Base-by-base conservation (phyloP, 2,888 invertebrate genomes). In the Diaphora mendica region DNA sequence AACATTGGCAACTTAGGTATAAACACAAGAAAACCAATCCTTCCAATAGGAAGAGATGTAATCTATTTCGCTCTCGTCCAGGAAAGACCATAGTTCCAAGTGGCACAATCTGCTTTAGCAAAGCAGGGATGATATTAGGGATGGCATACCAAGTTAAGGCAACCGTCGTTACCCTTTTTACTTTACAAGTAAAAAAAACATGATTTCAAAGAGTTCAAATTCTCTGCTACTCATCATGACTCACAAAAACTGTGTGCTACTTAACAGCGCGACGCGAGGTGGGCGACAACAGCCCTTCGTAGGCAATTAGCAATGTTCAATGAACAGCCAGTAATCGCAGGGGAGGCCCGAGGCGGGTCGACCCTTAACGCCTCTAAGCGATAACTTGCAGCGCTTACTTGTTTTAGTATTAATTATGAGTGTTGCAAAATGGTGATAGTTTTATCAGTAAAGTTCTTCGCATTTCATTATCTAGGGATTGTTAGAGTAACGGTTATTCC, bases 281-380 rank as follows among this genome's bases (percentile, higher is more conserved):
- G 74, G 69, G 75, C 69, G 75, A 69, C 68, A 44, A 42, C 72
- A 64, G 35, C 70, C 71, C 71, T 68, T 72, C 71, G 82, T 83
- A 78, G 84, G 83, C 90, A 90, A 90, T 90, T 90, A 88, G 82
- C 77, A 76, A 85, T 84, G 89, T 85, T 90, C 89, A 90, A 86
- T 88, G 90, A 87, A 81, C 73, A 74, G 26, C 66, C 75, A 77
- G 80, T 86, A 86, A 87, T 85, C 85, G 85, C 71, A 59, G 75
- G 85, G 85, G 85, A 72, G 69, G 74, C 69, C 44, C 82, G 76
- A 82, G 85, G 81, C 79, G 83, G 82, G 79, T 64, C 83, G 72
- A 77, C 86, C 86, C 85, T 82, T 81, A 79, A 82, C 86, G 82
- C 84, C 85, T 85, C 70, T 72, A 62, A 71, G 76, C 80, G 81